Evolutionary conservation across 2,888 invertebrate genomes (phyloP), one percentile per base, ranked within the genome.

Genomic region (Euzetes globulus): DNA sequence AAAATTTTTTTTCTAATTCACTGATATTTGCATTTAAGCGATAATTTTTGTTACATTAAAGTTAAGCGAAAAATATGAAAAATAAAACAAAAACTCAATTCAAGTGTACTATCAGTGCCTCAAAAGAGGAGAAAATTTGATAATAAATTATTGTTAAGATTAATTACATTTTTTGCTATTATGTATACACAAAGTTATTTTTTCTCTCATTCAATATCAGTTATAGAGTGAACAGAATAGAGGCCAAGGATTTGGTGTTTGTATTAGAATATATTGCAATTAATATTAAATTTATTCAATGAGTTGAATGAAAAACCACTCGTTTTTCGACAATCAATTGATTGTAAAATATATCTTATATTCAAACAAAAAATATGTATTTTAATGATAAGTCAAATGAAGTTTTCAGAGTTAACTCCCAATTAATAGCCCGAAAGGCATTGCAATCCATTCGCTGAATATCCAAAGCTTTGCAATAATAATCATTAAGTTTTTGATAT

Each of bases 371-470:
- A 41, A 41, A 41, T 41, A 41, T 41, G 41, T 41, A 52, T 52
- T 52, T 52, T 52, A 52, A 52, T 52, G 52, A 52, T 41, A 41
- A 41, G 11, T 52, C 52, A 25, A 52, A 52, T 22, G 19, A 41
- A 41, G 41, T 41, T 41, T 41, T 41, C 27, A 27, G 27, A 60
- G 60, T 60, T 60, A 29, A 60, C 60, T 60, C 60, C 60, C 60
- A 60, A 60, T 60, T 25, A 60, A 60, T 60, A 60, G 22, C 60
- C 60, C 60, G 60, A 60, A 60, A 60, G 60, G 60, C 60, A 60
- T 60, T 52, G 9, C 52, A 52, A 52, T 52, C 6, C 52, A 52
- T 52, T 52, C 52, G 2, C 22, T 52, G 22, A 52, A 19, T 52
- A 52, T 52, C 52, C n/a, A 50, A 11, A 45, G 7, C 15, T 45